Evolutionary conservation across 1,140 invertebrate genomes (phyloP).

Genomic region (Hirudo medicinalis): DNA sequence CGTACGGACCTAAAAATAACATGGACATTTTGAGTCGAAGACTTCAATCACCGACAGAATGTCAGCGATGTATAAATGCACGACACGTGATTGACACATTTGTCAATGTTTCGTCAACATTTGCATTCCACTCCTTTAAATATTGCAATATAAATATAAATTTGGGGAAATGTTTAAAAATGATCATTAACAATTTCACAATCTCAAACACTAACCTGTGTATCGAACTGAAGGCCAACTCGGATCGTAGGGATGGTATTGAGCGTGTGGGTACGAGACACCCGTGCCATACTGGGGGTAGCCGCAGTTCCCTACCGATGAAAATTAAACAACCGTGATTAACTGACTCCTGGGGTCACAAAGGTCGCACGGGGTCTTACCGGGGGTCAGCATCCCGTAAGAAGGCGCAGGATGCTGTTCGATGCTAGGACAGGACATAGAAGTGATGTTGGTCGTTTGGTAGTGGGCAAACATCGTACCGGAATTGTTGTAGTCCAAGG

Average conservation of each 20-base stretch:
- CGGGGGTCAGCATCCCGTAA: constrained; percentile 3
- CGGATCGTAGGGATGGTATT: constrained; percentile 1
- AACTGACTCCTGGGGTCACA: not conserved
- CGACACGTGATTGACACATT: no score
- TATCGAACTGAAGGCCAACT: constrained; percentile 5
- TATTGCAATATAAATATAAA: no score
- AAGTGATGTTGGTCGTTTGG: not conserved
- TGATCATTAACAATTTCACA: not conserved
- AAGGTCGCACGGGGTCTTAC: not conserved
- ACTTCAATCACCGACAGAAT: no score
- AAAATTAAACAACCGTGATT: not conserved
- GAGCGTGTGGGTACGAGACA: constrained; percentile 1
- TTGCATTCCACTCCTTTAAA: not conserved
- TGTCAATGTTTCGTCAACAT: no score
- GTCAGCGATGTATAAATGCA: no score
- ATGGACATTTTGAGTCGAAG: no score
- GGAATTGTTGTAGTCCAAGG: constrained; percentile 3
- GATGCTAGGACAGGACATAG: constrained; percentile 5
- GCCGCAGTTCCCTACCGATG: not conserved
- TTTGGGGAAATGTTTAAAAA: no score
- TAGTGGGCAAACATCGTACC: not conserved
- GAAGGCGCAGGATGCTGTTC: not conserved
- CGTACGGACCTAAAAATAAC: constrained; percentile 2
- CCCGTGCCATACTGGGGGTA: constrained; percentile 2
- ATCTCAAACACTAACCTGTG: not conserved